Base-by-base conservation (phyloP, 1,140 invertebrate genomes). In the Sycophila sp. region DNA sequence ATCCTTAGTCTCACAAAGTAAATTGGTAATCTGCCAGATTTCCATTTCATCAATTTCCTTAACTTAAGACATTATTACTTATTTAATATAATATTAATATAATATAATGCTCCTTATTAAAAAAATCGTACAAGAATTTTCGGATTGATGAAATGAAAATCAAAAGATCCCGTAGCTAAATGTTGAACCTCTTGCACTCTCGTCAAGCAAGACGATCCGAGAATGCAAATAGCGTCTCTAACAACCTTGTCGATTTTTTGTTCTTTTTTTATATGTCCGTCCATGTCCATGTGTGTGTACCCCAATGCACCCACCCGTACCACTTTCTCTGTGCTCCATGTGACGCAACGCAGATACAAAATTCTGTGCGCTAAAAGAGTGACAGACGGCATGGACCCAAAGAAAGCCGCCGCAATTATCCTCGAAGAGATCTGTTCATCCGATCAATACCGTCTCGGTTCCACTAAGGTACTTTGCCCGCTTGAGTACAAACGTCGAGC, bases 361-460 rank as follows among this genome's bases (percentile, higher is more conserved):
- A 94, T 95, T 92, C 93, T 95, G 92, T 94, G 93, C 89, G 91
- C 93, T 83, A 88, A 90, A 87, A 87, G 89, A 85, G 85, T 93
- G 83, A 92, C 91, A 89, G 91, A 94, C 80, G 87, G 87, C 75
- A 91, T 91, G 81, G 89, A 91, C 76, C 89, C 93, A 74, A 90
- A 96, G 88, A 93, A 94, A 87, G 95, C 95, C 73, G 92, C 95
- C 71, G 91, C 93, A 85, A 92, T 94, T 85, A 95, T 99, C 87
- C 90, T 98, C 86, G 93, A 94, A 76, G 89, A 91, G 78, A 91
- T 92, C 85, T 89, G 99, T 86, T 95, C 97, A 81, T 87, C 91
- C 74, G 95, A 98, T 86, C 95, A 97, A 86, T 99, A 93, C 89
- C 92, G 97, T 82, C 88, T 99, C 85, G 98, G 98, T 89, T 93